A percentile compares a stretch with the other conserved stretches of the same genome.
Evolutionary conservation across 2,113 vertebrate species (phyloP).

Genomic region (Etheostoma cragini): DNA sequence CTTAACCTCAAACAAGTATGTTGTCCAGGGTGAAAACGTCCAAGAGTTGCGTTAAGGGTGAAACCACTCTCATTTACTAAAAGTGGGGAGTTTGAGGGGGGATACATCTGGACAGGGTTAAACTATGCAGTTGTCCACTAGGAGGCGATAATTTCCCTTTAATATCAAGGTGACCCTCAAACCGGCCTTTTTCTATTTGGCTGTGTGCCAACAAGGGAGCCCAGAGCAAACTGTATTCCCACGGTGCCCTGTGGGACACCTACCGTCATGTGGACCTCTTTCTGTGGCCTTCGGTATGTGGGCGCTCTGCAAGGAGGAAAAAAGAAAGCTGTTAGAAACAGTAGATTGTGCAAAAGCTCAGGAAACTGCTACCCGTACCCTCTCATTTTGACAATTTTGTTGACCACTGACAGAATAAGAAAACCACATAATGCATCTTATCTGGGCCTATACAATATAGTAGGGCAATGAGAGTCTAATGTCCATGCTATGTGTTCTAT

Average conservation of each 20-base stretch:
- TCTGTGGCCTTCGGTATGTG: constrained; percentile 83
- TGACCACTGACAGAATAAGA: constrained; percentile 6
- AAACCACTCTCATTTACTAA: constrained; percentile 6
- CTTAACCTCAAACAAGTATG: constrained; percentile 59
- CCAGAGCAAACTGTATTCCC: constrained; percentile 67
- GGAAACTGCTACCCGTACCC: constrained; percentile 8
- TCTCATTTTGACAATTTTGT: constrained; percentile 53
- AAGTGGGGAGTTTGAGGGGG: background rate
- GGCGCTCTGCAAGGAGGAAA: constrained; percentile 78
- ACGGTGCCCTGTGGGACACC: constrained; percentile 72
- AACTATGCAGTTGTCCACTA: constrained; percentile 47
- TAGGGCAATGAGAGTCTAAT: background rate
- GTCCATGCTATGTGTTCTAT: background rate
- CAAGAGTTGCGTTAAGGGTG: constrained; percentile 13
- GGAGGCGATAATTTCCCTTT: constrained; percentile 63
- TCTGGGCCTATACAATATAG: constrained; percentile 11
- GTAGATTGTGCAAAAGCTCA: constrained; percentile 48
- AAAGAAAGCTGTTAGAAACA: constrained; percentile 44
- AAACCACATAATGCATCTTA: constrained; percentile 26
- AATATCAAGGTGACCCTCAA: constrained; percentile 68
- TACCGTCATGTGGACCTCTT: constrained; percentile 84
- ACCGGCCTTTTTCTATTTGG: constrained; percentile 47
- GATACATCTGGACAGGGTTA: background rate
- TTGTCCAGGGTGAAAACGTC: background rate
- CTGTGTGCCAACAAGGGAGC: constrained; percentile 54